Evolutionary conservation across 1,140 invertebrate species (phyloP), one percentile per base, ranked within the genome.

Genomic region (Elymnias hypermnestra): DNA sequence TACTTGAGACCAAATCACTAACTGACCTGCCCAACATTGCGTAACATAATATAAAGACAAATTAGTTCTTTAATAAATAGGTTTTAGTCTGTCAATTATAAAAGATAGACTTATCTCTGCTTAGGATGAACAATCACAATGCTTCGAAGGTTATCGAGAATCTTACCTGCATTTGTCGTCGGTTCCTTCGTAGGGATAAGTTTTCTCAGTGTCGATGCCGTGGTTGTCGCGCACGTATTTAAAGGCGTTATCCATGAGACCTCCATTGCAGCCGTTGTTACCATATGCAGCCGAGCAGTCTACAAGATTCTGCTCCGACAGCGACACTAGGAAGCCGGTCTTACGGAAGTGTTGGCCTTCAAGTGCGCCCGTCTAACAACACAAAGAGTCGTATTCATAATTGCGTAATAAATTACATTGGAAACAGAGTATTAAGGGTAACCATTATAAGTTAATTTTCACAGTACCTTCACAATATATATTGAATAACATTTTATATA

Each of bases 241-340:
- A 88, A 98, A 97, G 29, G 94, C 95, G 57, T 94, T 88, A 84
- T 98, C 95, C 96, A 98, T 98, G 9, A 98, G 87, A 46, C 97
- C 97, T 60, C 97, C 97, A 58, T 95, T 92, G 86, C 98, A 99
- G 26, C 98, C 98, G 74, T 97, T 91, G 87, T 99, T 99, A 6
- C 97, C 97, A 71, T 94, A 97, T 43, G 90, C 90, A 0, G 69
- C 63, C 1, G 96, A 97, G 73, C 98, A 99, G 87, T 99, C 98
- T 14, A 99, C 90, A 26, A 99, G 87, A 82, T 99, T 99, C 88
- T 99, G 98, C 87, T 99, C 98, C 57, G 95, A 98, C 0, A 99
- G 89, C 2, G 96, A 97, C 2, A 97, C 90, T 8, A 99, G 88
- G 53, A 91, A 89, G 29, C 94, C 94, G 15, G 89, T 92, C 74